phyloP scores from a whole-genome alignment of 2,888 invertebrate genomes.

The Trilocha varians region DNA sequence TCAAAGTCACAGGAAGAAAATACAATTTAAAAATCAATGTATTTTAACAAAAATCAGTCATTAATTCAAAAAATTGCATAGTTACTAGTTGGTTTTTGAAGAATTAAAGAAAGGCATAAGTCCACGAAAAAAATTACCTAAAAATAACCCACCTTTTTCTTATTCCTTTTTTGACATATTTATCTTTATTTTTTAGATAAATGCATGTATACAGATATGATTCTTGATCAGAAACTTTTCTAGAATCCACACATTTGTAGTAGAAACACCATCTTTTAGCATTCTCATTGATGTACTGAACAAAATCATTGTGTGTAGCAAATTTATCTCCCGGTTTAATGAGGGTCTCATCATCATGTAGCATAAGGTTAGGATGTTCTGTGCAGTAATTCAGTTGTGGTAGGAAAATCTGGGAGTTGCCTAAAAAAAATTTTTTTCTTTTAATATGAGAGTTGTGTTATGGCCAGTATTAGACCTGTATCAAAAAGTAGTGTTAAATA shows the following conservation, averaged over 20 bases:
- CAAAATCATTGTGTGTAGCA: slow-evolving; percentile 27
- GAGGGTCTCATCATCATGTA: slow-evolving; percentile 26
- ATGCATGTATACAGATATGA: slow-evolving; percentile 32
- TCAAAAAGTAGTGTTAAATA: no score
- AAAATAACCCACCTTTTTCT: slow-evolving; percentile 25
- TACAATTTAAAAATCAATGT: no score
- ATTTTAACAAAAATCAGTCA: no score
- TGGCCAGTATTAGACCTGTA: no score
- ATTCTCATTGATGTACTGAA: slow-evolving; percentile 33
- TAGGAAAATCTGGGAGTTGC: slow-evolving; percentile 3
- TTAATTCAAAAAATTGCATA: no score
- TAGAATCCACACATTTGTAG: slow-evolving; percentile 33
- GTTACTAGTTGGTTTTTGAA: no score
- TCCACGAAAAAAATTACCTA: background rate
- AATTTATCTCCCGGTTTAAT: slow-evolving; percentile 35
- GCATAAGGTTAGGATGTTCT: slow-evolving; percentile 22
- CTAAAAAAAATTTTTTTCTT: slow-evolving; percentile 5
- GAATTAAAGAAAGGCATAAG: no score
- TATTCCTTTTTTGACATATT: slow-evolving; percentile 27
- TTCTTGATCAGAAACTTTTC: slow-evolving; percentile 22
- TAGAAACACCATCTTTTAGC: slow-evolving; percentile 35
- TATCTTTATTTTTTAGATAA: slow-evolving; percentile 29
- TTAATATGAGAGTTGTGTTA: no score
- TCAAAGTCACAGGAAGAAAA: no score
- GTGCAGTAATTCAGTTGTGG: slow-evolving; percentile 20